Evolutionary conservation across 2,113 vertebrate genomes (phyloP), one percentile per base, ranked within the genome.

Genomic region (Leucopsar rothschildi): DNA sequence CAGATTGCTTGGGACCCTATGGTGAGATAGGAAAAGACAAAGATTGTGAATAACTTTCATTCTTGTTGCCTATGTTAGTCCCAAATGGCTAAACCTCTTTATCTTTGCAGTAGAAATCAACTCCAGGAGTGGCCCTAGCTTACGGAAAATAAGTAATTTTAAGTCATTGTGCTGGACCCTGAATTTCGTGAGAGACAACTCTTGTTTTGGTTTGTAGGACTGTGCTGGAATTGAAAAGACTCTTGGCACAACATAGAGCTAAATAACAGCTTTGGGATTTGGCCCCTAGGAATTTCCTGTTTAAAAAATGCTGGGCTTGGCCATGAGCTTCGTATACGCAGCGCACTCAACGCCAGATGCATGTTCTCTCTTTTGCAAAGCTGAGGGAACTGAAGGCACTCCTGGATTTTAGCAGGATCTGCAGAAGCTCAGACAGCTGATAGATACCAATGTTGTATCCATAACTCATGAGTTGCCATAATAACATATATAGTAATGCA

Each of bases 251-350:
- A 57, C 37, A 61, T 11, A 71, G 61, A 57, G 11, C 75, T 92
- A 72, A 92, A 89, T 78, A 96, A 73, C 59, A 64, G 24, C 83
- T 71, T 95, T 91, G 83, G 93, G 91, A 92, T 95, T 93, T 95
- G 81, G 89, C 86, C 93, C 16, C 65, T 79, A 45, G 86, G 91
- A 95, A 95, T 97, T 95, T 95, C 94, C 93, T 96, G 94, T 89
- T 89, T 95, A 90, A 95, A 82, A 86, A 95, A 56, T 69, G 31
- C 91, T 82, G 73, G 86, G 87, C 59, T 95, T 95, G 95, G 81
- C 94, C 89, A 82, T 85, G 89, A 92, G 87, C 81, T 89, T 82
- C 3, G 0, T 89, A 52, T 52, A 64, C 61, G 86, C 47, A 57
- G 25, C 0, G 0, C 45, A 35, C 89, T 53, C 49, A 71, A 11